These are phyloP conservation scores for Notodonta ziczac DNA, from an alignment of 2,888 invertebrate genomes.

Conservation along the genomic window DNA sequence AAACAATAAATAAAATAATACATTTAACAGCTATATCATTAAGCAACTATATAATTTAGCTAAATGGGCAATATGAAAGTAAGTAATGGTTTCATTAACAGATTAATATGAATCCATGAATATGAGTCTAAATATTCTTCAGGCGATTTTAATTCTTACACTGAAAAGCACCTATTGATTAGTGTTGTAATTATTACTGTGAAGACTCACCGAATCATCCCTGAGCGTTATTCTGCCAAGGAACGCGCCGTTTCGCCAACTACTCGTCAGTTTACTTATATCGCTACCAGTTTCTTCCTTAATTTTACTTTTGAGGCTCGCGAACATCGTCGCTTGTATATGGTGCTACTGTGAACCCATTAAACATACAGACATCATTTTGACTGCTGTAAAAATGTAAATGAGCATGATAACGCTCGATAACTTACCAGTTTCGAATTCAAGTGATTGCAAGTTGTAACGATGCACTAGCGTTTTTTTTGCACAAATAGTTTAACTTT, in stretches of 20 bases:
- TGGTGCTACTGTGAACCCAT: conserved; percentile 35
- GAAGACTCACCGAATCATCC: conserved; percentile 73
- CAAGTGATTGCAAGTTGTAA: conserved; percentile 13
- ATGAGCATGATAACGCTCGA: conserved; percentile 53
- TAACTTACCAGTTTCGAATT: conserved; percentile 44
- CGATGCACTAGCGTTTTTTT: not conserved
- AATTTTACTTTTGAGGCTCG: conserved; percentile 94
- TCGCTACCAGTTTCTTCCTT: conserved; percentile 95
- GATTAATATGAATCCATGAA: too few relatives aligned
- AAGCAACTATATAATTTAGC: too few relatives aligned
- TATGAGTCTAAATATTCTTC: too few relatives aligned
- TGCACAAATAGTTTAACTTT: conserved; percentile 2
- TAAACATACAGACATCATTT: conserved; percentile 24
- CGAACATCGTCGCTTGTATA: conserved; percentile 87
- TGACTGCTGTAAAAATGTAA: conserved; percentile 48
- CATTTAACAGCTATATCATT: too few relatives aligned
- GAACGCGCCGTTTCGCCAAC: conserved; percentile 79
- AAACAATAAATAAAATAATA: too few relatives aligned
- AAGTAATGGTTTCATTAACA: too few relatives aligned
- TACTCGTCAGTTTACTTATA: conserved; percentile 83
- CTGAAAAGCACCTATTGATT: too few relatives aligned
- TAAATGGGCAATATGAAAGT: too few relatives aligned
- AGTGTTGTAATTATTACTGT: not conserved
- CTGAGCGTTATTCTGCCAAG: conserved; percentile 78
- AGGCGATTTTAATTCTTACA: too few relatives aligned